A percentile compares a stretch with the other conserved stretches of the same genome.
These are phyloP conservation scores for Pogonomyrmex californicus DNA, from an alignment of 1,140 invertebrate species.

Conservation along the genomic window DNA sequence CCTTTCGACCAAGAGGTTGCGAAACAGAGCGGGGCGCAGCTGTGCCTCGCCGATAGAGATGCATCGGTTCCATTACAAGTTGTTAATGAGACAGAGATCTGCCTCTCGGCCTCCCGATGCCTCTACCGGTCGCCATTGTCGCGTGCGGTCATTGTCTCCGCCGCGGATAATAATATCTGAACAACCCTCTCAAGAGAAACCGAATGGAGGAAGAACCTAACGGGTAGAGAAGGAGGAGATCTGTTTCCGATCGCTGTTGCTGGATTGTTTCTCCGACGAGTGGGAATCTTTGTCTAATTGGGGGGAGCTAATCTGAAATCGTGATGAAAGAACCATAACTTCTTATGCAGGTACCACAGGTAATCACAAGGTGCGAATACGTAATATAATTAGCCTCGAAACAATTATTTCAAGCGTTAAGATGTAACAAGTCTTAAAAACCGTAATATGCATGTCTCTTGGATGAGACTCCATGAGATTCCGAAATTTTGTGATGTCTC, in stretches of 20 bases:
- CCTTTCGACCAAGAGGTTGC: constrained; percentile 36
- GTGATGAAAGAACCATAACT: constrained; percentile 18
- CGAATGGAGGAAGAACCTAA: constrained; percentile 42
- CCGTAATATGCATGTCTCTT: too few relatives aligned
- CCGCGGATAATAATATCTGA: constrained; percentile 75
- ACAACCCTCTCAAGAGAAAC: constrained; percentile 36
- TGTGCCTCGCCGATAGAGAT: constrained; percentile 54
- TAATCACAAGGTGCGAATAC: not conserved
- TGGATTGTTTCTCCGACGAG: not conserved
- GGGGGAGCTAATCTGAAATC: constrained; percentile 16
- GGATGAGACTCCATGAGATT: too few relatives aligned
- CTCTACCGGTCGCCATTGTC: constrained; percentile 68
- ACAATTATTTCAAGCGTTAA: too few relatives aligned
- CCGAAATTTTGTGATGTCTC: too few relatives aligned
- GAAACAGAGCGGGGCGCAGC: constrained; percentile 23
- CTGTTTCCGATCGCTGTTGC: constrained; percentile 23
- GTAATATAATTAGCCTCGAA: too few relatives aligned
- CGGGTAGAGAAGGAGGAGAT: not conserved
- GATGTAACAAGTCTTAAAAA: too few relatives aligned
- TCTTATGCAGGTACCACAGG: not conserved
- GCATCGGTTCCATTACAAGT: constrained; percentile 75
- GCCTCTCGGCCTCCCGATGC: constrained; percentile 61
- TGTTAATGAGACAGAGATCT: constrained; percentile 80
- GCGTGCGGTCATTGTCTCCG: constrained; percentile 74
- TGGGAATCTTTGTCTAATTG: constrained; percentile 31